Base-by-base conservation (phyloP, 2,888 invertebrate species). In the Sympetrum striolatum region DNA sequence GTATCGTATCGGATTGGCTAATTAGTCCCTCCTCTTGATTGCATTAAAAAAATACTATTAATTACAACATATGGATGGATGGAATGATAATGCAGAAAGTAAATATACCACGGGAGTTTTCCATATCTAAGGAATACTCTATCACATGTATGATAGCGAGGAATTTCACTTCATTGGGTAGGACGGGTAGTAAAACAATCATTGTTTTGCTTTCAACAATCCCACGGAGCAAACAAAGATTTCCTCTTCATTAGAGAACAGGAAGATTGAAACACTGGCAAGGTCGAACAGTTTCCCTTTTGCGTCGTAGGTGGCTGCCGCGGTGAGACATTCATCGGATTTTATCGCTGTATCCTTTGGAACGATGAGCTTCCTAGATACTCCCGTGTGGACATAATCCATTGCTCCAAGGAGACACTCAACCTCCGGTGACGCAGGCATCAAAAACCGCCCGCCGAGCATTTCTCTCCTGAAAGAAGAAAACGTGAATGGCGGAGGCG, bases 351-450 rank as follows among this genome's bases (percentile, higher is more conserved):
- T 86, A 58, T 86, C 60, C 86, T 60, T 53, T 37, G 86, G 35
- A 35, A 35, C 82, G 58, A 82, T 82, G 35, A 35, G 82, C 82
- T 53, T 60, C 86, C 86, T 35, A 58, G 39, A 60, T 86, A 86
- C 60, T 44, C 44, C 58, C 82, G 15, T 22, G 22, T 8, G 81
- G 81, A 25, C 31, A 37, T 82, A 12, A 82, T n/a, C 86, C 39
- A 60, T 86, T 39, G 86, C 58, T 86, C 18, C 35, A 6, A 39
- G 60, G 86, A 60, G 86, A 86, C 86, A 60, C 10, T 82, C 82
- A 82, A 58, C 58, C 82, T 31, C 82, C 58, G 10, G 73, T 31
- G 82, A 15, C 86, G 86, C 64, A 73, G 31, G 31, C 73, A 18
- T 25, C 25, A 31, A 73, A 73, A 64, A 73, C 14, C 73, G 8